Conservation (phyloP, 2,888 invertebrate genomes). For the Temnothorax ravouxi region DNA sequence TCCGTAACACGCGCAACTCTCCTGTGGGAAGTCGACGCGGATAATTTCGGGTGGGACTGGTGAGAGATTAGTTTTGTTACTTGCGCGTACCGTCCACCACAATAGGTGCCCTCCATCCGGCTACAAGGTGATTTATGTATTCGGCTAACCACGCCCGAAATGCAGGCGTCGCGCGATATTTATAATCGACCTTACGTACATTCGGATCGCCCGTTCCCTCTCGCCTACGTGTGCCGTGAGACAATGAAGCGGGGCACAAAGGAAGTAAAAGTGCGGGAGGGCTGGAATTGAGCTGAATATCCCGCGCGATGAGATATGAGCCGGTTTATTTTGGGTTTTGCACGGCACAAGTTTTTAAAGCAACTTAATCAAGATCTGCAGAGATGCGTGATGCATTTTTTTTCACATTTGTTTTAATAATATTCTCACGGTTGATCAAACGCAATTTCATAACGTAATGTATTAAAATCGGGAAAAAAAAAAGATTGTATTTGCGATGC, state of each 20-base stretch:
- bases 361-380: background rate
- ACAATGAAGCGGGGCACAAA: constrained; percentile 72
- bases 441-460: constrained; percentile 38
- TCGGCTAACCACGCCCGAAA: constrained; percentile 76
- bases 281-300: constrained; percentile 75
- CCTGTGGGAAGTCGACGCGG: constrained; percentile 59
- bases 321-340: constrained; percentile 36
- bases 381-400: background rate
- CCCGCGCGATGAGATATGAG: constrained; percentile 65
- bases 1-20: constrained; percentile 61
- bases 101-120: constrained; percentile 15
- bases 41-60: constrained; percentile 58
- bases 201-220: constrained; percentile 33
- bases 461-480: constrained; percentile 46
- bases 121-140: constrained; percentile 73
- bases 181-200: constrained; percentile 75
- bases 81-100: constrained; percentile 68
- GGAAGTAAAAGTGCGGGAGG: constrained; percentile 70
- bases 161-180: constrained; percentile 70
- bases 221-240: constrained; percentile 50
- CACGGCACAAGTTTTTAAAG: constrained; percentile 22
- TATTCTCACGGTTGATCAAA: constrained; percentile 4
- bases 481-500: constrained; percentile 37
- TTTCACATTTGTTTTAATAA: constrained; percentile 18
- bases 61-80: constrained; percentile 72